These are phyloP conservation scores for Poecile atricapillus DNA, from an alignment of 2,113 vertebrate species.

Conservation along the genomic window DNA sequence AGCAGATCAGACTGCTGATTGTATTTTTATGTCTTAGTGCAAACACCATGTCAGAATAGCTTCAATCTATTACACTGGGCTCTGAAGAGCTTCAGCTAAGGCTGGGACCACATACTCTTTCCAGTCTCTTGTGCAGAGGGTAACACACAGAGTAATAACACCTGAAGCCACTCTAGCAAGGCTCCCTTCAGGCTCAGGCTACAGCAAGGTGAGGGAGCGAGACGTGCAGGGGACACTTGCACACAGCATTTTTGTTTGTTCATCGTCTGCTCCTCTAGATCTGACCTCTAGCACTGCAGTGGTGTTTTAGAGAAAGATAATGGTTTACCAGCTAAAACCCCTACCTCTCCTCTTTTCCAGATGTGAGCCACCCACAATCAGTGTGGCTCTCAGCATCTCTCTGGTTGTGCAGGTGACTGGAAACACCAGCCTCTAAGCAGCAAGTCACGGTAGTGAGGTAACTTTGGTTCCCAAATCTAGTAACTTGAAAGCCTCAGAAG, in stretches of 20 bases:
- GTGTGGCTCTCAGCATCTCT: not conserved
- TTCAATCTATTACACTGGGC: not conserved
- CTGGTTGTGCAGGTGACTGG: not conserved
- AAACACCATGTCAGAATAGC: not conserved
- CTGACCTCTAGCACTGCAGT: not conserved
- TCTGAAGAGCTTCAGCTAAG: not conserved
- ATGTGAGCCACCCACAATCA: not conserved
- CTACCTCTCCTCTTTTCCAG: not conserved
- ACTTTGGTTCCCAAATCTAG: not conserved
- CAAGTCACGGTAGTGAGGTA: not conserved
- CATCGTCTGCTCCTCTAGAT: not conserved
- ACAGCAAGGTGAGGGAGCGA: rapidly evolving
- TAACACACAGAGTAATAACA: not conserved
- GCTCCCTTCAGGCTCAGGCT: not conserved
- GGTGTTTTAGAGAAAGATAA: not conserved
- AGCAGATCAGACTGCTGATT: not conserved
- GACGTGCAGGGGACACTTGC: rapidly evolving
- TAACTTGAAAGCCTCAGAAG: not conserved
- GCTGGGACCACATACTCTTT: not conserved
- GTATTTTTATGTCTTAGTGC: not conserved
- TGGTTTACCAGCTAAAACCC: not conserved
- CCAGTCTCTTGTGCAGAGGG: not conserved
- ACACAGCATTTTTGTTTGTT: not conserved
- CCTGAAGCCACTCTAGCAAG: not conserved
- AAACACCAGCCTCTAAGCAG: not conserved